These are phyloP conservation scores for Rattus rattus DNA, from an alignment of 2,113 vertebrate genomes.

Conservation along the genomic window DNA sequence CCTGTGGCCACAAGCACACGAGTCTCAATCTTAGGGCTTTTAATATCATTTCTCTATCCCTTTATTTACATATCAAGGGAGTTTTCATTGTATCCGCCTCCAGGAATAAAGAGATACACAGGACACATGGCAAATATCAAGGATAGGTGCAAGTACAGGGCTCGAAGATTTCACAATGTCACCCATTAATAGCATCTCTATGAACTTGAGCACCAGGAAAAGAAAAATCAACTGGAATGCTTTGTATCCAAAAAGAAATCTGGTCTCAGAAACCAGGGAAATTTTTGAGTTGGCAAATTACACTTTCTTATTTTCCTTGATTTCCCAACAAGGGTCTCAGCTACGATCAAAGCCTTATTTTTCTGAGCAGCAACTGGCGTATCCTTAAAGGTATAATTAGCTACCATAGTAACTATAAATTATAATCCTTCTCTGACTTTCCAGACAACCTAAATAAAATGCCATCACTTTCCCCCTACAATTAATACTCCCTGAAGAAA, in stretches of 20 bases:
- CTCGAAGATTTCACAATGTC: not conserved
- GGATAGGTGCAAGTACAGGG: not conserved
- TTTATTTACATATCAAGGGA: not conserved
- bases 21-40: not conserved
- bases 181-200: not conserved
- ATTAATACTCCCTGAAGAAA: slow-evolving; percentile 80
- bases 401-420: slow-evolving; percentile 84
- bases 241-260: slow-evolving; percentile 55
- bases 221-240: slow-evolving; percentile 26
- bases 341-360: slow-evolving; percentile 70
- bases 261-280: not conserved
- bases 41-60: not conserved
- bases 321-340: slow-evolving; percentile 68
- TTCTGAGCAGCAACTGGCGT: slow-evolving; percentile 57
- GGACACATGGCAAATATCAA: not conserved
- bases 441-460: slow-evolving; percentile 82
- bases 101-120: not conserved
- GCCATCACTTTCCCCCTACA: slow-evolving; percentile 78
- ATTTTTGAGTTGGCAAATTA: slow-evolving; percentile 71
- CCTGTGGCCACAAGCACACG: not conserved
- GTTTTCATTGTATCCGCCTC: not conserved
- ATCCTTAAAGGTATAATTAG: slow-evolving; percentile 80
- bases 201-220: not conserved
- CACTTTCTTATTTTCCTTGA: slow-evolving; percentile 71
- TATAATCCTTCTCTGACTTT: slow-evolving; percentile 80